Evolutionary conservation across 92 coral and sea anemone genomes (phyloP).

Genomic region (Parazoanthus atlanticus): DNA sequence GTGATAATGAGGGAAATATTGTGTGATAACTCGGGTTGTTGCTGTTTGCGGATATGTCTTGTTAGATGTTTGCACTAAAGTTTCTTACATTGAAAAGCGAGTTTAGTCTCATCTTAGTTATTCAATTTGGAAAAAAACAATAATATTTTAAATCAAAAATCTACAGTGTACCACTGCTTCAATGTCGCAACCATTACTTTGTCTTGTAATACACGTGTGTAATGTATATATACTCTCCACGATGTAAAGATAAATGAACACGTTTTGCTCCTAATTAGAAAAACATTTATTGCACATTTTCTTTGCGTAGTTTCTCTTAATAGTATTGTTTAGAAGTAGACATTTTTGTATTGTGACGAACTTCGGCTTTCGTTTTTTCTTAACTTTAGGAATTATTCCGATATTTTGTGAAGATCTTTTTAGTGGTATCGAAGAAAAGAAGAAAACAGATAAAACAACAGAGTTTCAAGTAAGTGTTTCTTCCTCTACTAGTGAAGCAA

Average conservation of each 20-base stretch:
- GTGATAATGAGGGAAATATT: not conserved
- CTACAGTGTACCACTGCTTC: not conserved
- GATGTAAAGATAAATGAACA: not conserved
- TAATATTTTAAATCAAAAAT: too few species aligned
- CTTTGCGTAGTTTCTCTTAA: too few species aligned
- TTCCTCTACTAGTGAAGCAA: too few species aligned
- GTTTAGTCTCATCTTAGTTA: not conserved
- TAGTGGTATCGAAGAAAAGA: conserved; percentile 68
- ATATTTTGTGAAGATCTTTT: conserved; percentile 90
- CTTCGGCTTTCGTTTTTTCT: not conserved
- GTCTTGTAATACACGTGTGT: not conserved
- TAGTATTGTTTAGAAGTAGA: too few species aligned
- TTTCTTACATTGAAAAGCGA: not conserved
- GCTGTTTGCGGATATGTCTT: not conserved
- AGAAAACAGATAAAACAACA: conserved; percentile 65
- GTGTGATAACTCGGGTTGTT: not conserved
- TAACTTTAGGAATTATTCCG: conserved; percentile 75
- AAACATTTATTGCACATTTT: too few species aligned
- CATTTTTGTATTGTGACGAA: not conserved
- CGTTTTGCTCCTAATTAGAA: not conserved
- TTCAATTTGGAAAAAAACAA: too few species aligned
- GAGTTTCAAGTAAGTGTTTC: conserved; percentile 75
- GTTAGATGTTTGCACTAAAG: not conserved
- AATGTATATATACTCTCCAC: not conserved
- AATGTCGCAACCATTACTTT: not conserved